Evolutionary conservation across 2,113 vertebrate genomes (phyloP).

Genomic region (Thomomys bottae): DNA sequence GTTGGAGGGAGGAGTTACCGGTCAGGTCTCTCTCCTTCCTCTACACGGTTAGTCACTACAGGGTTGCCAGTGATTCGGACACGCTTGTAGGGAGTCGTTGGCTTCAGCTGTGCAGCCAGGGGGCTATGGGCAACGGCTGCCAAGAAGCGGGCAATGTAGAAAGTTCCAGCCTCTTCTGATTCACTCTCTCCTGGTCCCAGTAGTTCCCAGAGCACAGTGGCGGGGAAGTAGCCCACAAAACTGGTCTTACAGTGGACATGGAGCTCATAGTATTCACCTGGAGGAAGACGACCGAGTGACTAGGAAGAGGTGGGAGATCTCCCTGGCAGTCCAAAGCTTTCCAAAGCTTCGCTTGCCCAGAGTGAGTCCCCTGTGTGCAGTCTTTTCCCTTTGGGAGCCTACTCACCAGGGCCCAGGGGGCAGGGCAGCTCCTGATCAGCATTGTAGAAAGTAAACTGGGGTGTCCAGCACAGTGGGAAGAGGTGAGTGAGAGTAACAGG

Average conservation of each 20-base stretch:
- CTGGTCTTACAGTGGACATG: constrained; percentile 82
- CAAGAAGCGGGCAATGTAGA: constrained; percentile 90
- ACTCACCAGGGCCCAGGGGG: constrained; percentile 87
- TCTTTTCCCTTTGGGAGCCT: background rate
- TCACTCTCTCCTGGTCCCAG: background rate
- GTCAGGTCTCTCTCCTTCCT: constrained; percentile 87
- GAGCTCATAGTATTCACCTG: constrained; percentile 87
- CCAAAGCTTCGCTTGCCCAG: background rate
- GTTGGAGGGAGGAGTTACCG: constrained; percentile 81
- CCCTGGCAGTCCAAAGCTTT: no score
- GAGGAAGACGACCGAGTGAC: background rate
- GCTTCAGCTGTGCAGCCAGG: constrained; percentile 88
- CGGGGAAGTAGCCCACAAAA: constrained; percentile 86
- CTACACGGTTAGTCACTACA: constrained; percentile 53
- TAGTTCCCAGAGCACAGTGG: constrained; percentile 81
- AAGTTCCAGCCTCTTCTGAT: constrained; percentile 75
- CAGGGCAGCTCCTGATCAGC: constrained; percentile 78
- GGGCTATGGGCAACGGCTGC: constrained; percentile 83
- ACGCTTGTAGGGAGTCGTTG: constrained; percentile 85
- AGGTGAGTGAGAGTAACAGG: constrained; percentile 86
- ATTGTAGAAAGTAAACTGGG: constrained; percentile 76
- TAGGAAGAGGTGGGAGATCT: rapidly evolving
- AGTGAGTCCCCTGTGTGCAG: background rate
- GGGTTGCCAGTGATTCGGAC: constrained; percentile 67
- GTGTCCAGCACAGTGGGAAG: constrained; percentile 68